Conservation (phyloP, 2,113 vertebrate species). For the Protobothrops flavoviridis region DNA sequence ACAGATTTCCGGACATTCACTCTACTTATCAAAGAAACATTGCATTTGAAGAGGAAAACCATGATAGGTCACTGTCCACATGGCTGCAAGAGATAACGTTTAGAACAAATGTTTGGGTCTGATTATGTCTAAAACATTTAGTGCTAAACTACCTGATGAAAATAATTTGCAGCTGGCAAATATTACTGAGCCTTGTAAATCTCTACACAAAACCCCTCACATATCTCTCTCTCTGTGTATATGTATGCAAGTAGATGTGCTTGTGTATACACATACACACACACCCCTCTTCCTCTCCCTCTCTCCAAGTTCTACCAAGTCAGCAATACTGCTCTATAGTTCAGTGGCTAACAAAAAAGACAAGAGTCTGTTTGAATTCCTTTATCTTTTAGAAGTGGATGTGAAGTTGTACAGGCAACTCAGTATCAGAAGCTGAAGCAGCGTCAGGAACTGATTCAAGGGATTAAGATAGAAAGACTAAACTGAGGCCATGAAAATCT, state of each 20-base stretch:
- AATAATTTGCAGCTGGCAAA: neutral
- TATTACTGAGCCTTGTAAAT: neutral
- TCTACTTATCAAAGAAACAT: conserved; percentile 1
- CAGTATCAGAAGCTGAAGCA: neutral
- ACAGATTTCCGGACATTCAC: conserved; percentile 4
- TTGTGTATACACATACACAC: neutral
- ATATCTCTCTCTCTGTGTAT: neutral
- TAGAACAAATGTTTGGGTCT: neutral
- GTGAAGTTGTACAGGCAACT: neutral
- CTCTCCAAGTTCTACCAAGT: neutral
- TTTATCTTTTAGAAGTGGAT: neutral
- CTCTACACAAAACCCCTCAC: neutral
- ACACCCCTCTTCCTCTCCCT: neutral
- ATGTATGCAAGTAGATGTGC: neutral
- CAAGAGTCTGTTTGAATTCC: neutral
- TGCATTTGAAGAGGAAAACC: neutral
- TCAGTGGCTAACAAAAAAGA: neutral
- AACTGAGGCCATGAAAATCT: neutral
- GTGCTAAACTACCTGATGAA: neutral
- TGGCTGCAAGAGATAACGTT: neutral
- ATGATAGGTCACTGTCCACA: neutral
- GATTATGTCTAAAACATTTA: neutral
- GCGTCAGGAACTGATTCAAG: neutral
- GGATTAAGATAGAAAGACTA: neutral
- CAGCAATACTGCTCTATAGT: neutral